Conservation (phyloP, 64 coral and sea anemone species). For the Stichodactyla mertensii region DNA sequence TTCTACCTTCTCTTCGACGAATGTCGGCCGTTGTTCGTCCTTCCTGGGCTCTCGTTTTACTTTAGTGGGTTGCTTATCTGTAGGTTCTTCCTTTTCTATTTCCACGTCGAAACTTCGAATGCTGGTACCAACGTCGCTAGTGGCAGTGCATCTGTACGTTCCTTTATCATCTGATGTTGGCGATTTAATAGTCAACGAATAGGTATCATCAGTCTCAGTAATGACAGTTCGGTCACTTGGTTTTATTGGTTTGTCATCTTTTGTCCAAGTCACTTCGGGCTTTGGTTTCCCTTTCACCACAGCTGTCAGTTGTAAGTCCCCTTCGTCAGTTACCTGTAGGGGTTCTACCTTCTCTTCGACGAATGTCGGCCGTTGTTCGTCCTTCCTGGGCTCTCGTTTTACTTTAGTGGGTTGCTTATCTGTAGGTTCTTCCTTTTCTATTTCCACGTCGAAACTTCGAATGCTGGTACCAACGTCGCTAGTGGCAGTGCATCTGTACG, state of each 20-base stretch:
- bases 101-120: slow-evolving; percentile 63
- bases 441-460: slow-evolving; percentile 63
- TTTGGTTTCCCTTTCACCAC: slow-evolving; percentile 63
- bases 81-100: slow-evolving; percentile 26
- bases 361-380: slow-evolving; percentile 66
- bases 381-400: slow-evolving; percentile 39
- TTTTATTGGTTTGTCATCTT: slow-evolving; percentile 21
- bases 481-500: slow-evolving; percentile 63
- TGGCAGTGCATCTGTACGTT: slow-evolving; percentile 59
- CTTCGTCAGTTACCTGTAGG: slow-evolving; percentile 46
- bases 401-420: slow-evolving; percentile 16
- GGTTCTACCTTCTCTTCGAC: slow-evolving; percentile 61
- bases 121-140: slow-evolving; percentile 55
- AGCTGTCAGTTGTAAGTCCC: slow-evolving; percentile 48
- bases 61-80: slow-evolving; percentile 10
- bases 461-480: slow-evolving; percentile 57
- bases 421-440: slow-evolving; percentile 20
- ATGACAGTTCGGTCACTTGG: slow-evolving; percentile 46
- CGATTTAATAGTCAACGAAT: slow-evolving; percentile 48
- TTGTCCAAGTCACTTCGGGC: slow-evolving; percentile 49
- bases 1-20: slow-evolving; percentile 57
- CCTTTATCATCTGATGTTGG: slow-evolving; percentile 70
- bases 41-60: slow-evolving; percentile 38
- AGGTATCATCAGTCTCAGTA: slow-evolving; percentile 30
- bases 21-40: slow-evolving; percentile 67